Evolutionary conservation across 2,113 vertebrate genomes (phyloP).

Genomic region (Eclectus roratus): DNA sequence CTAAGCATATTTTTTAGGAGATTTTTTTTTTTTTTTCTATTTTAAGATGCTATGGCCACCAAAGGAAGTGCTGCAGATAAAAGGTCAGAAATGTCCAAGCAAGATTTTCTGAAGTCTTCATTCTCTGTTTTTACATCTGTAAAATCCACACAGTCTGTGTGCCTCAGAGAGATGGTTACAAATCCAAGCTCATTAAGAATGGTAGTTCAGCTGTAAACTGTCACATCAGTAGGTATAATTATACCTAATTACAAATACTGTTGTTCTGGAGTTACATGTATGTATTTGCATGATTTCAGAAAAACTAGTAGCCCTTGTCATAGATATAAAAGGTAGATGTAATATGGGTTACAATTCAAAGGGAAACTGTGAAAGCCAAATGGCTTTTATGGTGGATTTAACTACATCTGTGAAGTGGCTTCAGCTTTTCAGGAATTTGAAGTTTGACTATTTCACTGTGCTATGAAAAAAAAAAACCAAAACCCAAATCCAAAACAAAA

Average conservation of each 20-base stretch:
- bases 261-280: neutral
- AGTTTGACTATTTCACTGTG: neutral
- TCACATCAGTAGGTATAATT: neutral
- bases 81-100: neutral
- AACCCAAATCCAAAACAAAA: neutral
- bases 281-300: neutral
- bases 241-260: neutral
- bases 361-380: neutral
- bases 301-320: neutral
- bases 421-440: neutral
- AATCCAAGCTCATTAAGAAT: neutral
- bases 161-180: fast-evolving
- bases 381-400: neutral
- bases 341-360: neutral
- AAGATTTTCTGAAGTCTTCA: neutral
- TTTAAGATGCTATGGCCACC: neutral
- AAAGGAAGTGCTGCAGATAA: neutral
- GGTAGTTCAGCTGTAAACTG: neutral
- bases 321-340: neutral
- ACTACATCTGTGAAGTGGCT: neutral
- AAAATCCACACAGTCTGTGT: neutral
- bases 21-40: neutral
- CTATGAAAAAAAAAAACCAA: neutral
- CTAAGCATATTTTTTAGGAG: neutral
- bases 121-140: neutral